Base-by-base conservation (phyloP, 2,797 vertebrate genomes). In the Coccyzus lansbergi region DNA sequence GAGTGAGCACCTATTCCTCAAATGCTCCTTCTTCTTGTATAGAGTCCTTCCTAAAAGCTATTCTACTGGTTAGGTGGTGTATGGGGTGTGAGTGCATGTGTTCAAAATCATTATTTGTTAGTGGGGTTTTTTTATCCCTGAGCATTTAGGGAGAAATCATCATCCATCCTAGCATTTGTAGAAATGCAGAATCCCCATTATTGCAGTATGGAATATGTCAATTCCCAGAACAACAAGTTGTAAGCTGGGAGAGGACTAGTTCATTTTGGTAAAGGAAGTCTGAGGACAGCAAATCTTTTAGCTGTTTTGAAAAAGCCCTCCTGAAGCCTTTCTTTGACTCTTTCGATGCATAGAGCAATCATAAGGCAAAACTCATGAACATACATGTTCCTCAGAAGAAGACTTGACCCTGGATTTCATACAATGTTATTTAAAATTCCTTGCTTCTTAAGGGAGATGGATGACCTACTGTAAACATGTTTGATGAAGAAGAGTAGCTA, bases 41-140 rank as follows among this genome's bases (percentile, higher is more conserved):
- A 2, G 5, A 63, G 36, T 14, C 25, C 36, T 62, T 49, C 38
- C 38, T 38, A 22, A 65, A 6, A 46, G 31, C 17, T 72, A 33
- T 33, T 74, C n/a, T 16, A 20, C 14, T 6, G 7, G 9, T 1
- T n/a, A 15, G 4, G 18, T 12, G 31, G 1, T 19, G 7, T 13
- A 4, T 0, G 2, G 2, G 11, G 4, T 12, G 4, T 10, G 6
- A 3, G 4, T 12, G 3, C 8, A 8, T 63, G 21, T 31, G 8
- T 59, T 52, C 38, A 17, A 24, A 88, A 9, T 36, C 31, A 15
- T 8, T n/a, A 29, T 9, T 15, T 71, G 3, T 26, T 18, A 1
- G 5, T 44, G 28, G 1, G 0, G 0, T 7, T 20, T 15, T 62
- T 64, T 51, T 10, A 22, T 6, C 31, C 10, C 53, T 16, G 46